Base-by-base conservation (phyloP, 2,888 invertebrate genomes). In the Machimus rusticus region DNA sequence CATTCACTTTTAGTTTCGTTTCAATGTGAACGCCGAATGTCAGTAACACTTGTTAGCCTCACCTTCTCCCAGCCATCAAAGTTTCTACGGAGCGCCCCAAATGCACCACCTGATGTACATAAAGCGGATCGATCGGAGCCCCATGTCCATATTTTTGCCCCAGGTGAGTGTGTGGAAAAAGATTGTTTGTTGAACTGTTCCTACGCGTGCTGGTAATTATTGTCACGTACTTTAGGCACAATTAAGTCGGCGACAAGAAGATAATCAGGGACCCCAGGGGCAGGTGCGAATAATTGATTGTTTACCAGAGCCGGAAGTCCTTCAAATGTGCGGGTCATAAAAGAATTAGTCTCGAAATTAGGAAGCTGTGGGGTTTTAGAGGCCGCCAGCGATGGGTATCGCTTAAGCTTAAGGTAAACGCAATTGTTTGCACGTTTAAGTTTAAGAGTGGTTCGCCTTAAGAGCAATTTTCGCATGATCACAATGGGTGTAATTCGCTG, bases 31-130 rank as follows among this genome's bases (percentile, higher is more conserved):
- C 66, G 57, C 34, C 34, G 57, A 82, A 82, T 82, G 82, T 82
- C 82, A 82, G 66, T 81, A 82, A 82, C 82, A 82, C 82, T 57
- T 82, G 82, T 66, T 82, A 66, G 66, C 51, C 19, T 82, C 57
- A 82, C 82, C 82, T 82, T 82, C 82, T 82, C n/a, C 19, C 66
- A 8, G 23, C 66, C 23, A 66, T 66, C 23, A 12, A 66, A 28
- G 66, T 9, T 14, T 46, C 14, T 46, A 66, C 66, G 39, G 6
- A 39, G 39, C 28, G 16, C 51, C 57, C 82, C 82, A 82, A 82
- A 82, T 82, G 66, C 19, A 19, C 16, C 55, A 55, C 82, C 28
- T 37, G 34, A 23, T 28, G 28, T 66, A 28, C 14, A 16, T 19
- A 51, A 51, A n/a, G n/a, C 51, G 51, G 51, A 51, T 51, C n/a